A percentile compares a stretch with the other conserved stretches of the same genome.
Conservation (phyloP, 64 coral and sea anemone species). For the Hydrozoanthus tunicans region DNA sequence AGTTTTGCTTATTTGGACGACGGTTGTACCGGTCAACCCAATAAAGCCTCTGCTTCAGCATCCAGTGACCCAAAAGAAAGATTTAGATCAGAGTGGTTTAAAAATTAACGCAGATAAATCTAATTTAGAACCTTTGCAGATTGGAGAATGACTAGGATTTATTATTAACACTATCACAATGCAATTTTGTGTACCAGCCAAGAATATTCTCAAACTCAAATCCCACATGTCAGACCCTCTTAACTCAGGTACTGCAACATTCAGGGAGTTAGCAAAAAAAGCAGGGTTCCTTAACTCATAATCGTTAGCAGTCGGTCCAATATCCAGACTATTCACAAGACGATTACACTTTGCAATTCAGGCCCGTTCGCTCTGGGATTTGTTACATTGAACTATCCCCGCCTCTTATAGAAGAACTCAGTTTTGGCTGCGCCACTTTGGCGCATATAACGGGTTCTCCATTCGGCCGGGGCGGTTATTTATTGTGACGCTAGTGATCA, state of each 20-base stretch:
- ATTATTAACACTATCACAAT: not conserved
- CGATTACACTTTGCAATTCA: not conserved
- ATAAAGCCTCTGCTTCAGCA: not conserved
- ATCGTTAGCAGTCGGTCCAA: slow-evolving; percentile 51
- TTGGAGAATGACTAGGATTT: slow-evolving; percentile 58
- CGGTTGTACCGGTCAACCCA: not conserved
- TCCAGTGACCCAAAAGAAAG: slow-evolving; percentile 41
- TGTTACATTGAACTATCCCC: too few species aligned
- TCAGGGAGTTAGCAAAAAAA: slow-evolving; percentile 25
- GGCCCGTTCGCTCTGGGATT: too few species aligned
- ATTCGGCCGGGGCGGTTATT: too few species aligned
- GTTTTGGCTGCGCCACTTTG: too few species aligned
- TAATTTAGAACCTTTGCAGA: slow-evolving; percentile 23
- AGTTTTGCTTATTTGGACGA: slow-evolving; percentile 30
- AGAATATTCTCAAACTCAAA: slow-evolving; percentile 7
- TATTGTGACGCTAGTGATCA: too few species aligned
- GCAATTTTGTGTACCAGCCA: not conserved
- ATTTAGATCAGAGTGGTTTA: not conserved
- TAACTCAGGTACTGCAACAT: not conserved
- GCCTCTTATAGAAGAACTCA: too few species aligned
- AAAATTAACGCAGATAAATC: slow-evolving; percentile 48
- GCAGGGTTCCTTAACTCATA: not conserved
- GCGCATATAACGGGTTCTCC: too few species aligned
- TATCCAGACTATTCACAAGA: slow-evolving; percentile 54
- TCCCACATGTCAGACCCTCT: not conserved